Evolutionary conservation across 2,113 vertebrate genomes (phyloP).

Genomic region (Scomber japonicus): DNA sequence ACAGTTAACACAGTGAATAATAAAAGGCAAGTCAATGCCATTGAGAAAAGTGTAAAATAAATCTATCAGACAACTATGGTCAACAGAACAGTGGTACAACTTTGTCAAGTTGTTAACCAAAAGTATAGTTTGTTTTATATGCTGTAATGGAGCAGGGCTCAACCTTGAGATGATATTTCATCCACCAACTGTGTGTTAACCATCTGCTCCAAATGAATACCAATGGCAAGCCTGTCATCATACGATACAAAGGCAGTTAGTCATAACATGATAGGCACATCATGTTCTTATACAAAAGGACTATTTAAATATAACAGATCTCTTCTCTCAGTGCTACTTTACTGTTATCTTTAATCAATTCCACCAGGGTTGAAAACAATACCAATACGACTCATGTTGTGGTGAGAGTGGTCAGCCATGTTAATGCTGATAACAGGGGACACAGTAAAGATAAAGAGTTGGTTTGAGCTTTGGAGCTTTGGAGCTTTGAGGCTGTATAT

Average conservation of each 20-base stretch:
- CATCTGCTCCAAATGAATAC: slow-evolving; percentile 17
- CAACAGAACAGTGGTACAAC: neutral
- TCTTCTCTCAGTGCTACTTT: neutral
- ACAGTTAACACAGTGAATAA: no score
- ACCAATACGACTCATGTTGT: slow-evolving; percentile 12
- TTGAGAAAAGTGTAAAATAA: neutral
- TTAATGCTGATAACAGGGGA: slow-evolving; percentile 26
- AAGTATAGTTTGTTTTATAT: neutral
- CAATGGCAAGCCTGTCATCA: neutral
- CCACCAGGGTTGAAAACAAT: neutral
- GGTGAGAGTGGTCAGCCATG: slow-evolving; percentile 27
- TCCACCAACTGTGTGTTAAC: slow-evolving; percentile 4
- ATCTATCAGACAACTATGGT: slow-evolving; percentile 10
- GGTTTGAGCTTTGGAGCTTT: slow-evolving; percentile 41
- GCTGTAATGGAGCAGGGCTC: slow-evolving; percentile 7
- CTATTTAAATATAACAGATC: no score
- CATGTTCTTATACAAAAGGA: neutral
- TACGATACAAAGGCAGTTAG: neutral
- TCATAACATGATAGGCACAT: neutral
- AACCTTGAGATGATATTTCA: slow-evolving; percentile 12
- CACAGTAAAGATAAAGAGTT: slow-evolving; percentile 32
- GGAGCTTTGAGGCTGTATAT: slow-evolving; percentile 29
- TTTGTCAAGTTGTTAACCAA: neutral
- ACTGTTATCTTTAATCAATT: neutral
- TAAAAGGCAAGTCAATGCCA: neutral